Conservation (phyloP, 2,797 vertebrate species). For the Xyrichtys novacula region DNA sequence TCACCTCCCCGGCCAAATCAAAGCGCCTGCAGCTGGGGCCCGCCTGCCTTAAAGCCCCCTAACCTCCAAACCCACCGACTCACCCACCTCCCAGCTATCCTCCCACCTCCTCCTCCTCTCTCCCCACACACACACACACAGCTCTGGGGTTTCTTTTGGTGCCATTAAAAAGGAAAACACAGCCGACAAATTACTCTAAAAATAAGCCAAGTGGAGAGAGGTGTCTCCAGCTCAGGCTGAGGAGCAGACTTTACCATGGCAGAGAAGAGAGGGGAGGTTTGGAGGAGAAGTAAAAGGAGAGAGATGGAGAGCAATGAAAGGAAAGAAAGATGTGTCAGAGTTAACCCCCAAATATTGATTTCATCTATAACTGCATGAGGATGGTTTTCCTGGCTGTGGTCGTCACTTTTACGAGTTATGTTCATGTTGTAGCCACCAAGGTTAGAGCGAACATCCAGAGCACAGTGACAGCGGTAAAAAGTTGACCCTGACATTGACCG, state of each 20-base stretch:
- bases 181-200: conserved; percentile 76
- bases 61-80: conserved; percentile 43
- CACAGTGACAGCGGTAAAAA: not conserved
- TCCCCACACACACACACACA: conserved; percentile 16
- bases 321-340: conserved; percentile 7
- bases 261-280: conserved; percentile 20
- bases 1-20: conserved; percentile 82
- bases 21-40: conserved; percentile 82
- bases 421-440: not conserved
- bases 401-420: not conserved
- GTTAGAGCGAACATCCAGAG: not conserved
- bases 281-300: conserved; percentile 1
- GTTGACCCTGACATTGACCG: not conserved
- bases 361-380: not conserved
- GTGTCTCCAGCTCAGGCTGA: conserved; percentile 48
- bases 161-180: conserved; percentile 77
- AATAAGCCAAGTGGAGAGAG: conserved; percentile 74
- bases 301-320: not conserved
- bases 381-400: not conserved
- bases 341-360: too few relatives aligned
- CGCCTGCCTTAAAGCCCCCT: conserved; percentile 68
- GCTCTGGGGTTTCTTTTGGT: conserved; percentile 65
- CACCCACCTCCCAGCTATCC: conserved; percentile 11
- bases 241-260: conserved; percentile 55
- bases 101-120: conserved; percentile 1